Percentiles rank a stretch among this genome's conserved stretches.
These are phyloP conservation scores for Suricata suricatta DNA, from an alignment of 2,113 vertebrate genomes.

Conservation along the genomic window DNA sequence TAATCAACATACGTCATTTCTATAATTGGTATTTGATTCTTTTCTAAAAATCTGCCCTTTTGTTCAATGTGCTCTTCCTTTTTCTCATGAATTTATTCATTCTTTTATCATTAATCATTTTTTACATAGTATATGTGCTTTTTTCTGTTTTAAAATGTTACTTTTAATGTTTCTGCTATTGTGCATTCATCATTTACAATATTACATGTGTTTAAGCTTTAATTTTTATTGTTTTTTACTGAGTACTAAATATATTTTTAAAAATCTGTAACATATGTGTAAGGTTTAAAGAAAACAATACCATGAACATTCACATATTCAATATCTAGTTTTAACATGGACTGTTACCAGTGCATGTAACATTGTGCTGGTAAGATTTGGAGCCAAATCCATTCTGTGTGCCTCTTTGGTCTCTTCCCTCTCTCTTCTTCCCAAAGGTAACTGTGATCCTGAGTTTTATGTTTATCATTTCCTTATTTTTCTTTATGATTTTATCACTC, in stretches of 20 bases:
- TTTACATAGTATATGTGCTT: neutral
- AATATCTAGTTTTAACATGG: neutral
- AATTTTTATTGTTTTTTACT: neutral
- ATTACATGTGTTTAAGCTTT: neutral
- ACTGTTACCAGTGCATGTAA: neutral
- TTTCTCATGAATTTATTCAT: neutral
- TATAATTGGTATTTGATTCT: neutral
- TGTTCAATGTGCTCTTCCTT: neutral
- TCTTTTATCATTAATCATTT: neutral
- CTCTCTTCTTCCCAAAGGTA: neutral
- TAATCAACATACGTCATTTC: conserved; percentile 14
- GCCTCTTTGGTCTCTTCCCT: neutral
- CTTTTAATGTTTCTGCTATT: neutral
- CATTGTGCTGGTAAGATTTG: neutral
- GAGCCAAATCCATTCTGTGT: neutral
- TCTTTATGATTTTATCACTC: neutral
- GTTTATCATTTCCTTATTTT: neutral
- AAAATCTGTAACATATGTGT: neutral
- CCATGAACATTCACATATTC: neutral
- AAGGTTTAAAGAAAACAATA: neutral
- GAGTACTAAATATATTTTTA: neutral
- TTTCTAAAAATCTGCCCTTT: neutral
- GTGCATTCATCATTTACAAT: neutral
- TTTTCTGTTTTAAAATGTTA: neutral
- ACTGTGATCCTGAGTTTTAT: neutral